Evolutionary conservation across 2,888 invertebrate species (phyloP).

Genomic region (Argyresthia albistria): DNA sequence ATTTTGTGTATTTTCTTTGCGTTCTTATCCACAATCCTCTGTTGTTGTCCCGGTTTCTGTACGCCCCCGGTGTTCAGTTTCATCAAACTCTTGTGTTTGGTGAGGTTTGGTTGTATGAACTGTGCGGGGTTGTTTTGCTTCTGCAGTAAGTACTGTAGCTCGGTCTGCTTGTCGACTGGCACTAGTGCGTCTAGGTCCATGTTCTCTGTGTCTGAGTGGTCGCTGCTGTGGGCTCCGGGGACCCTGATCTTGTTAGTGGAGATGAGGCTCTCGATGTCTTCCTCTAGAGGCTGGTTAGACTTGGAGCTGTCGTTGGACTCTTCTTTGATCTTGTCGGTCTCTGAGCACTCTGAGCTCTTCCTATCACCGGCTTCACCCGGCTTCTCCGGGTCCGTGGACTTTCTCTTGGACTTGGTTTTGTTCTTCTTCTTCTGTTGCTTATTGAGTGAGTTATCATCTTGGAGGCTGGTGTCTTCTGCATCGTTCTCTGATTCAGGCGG

Average conservation of each 20-base stretch:
- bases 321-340: conserved; percentile 37
- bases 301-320: conserved; percentile 10
- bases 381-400: conserved; percentile 49
- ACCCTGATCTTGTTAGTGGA: conserved; percentile 63
- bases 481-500: conserved; percentile 70
- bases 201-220: conserved; percentile 8
- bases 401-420: conserved; percentile 46
- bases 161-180: conserved; percentile 59
- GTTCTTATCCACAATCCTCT: conserved; percentile 54
- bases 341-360: conserved; percentile 36
- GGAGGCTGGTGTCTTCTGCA: conserved; percentile 41
- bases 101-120: conserved; percentile 47
- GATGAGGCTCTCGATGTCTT: conserved; percentile 64
- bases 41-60: conserved; percentile 47
- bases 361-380: conserved; percentile 47
- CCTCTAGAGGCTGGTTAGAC: conserved; percentile 32
- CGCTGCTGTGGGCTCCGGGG: conserved; percentile 36
- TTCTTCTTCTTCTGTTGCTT: conserved; percentile 54
- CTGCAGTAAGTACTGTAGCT: conserved; percentile 56
- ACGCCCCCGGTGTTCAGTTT: conserved; percentile 40
- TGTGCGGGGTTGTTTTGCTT: conserved; percentile 66
- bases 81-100: conserved; percentile 46
- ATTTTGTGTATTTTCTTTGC: conserved; percentile 56
- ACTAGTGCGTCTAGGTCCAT: background rate
- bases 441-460: conserved; percentile 30